Conservation (phyloP, 2,113 vertebrate species). For the Leiothrix lutea region DNA sequence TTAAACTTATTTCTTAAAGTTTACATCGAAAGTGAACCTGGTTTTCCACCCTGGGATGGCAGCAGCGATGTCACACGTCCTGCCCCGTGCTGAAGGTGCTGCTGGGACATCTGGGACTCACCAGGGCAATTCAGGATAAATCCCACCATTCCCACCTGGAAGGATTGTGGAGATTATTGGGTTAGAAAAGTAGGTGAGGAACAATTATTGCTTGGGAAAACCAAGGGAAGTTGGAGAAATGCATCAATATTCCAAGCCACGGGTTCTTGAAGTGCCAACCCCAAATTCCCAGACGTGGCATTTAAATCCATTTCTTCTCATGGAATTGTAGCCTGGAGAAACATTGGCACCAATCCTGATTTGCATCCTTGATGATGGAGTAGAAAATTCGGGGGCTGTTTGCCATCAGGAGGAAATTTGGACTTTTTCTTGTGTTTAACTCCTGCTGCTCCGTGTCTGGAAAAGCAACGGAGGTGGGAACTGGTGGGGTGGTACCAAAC, state of each 20-base stretch:
- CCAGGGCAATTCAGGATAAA: neutral
- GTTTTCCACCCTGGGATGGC: neutral
- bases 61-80: neutral
- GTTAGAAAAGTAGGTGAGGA: neutral
- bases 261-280: neutral
- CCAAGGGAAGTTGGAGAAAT: neutral
- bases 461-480: rapidly evolving
- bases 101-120: neutral
- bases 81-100: rapidly evolving
- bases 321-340: neutral
- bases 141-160: neutral
- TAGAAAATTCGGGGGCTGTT: neutral
- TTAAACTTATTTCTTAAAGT: too few species aligned
- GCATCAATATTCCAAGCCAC: neutral
- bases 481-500: rapidly evolving
- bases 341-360: neutral
- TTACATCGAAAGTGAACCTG: too few species aligned
- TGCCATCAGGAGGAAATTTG: neutral
- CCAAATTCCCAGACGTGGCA: neutral
- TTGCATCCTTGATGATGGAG: neutral
- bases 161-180: rapidly evolving
- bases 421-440: neutral
- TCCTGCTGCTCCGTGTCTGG: neutral
- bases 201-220: neutral
- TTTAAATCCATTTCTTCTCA: neutral